Conservation (phyloP, 2,888 invertebrate genomes). For the Erpobdella octoculata region DNA sequence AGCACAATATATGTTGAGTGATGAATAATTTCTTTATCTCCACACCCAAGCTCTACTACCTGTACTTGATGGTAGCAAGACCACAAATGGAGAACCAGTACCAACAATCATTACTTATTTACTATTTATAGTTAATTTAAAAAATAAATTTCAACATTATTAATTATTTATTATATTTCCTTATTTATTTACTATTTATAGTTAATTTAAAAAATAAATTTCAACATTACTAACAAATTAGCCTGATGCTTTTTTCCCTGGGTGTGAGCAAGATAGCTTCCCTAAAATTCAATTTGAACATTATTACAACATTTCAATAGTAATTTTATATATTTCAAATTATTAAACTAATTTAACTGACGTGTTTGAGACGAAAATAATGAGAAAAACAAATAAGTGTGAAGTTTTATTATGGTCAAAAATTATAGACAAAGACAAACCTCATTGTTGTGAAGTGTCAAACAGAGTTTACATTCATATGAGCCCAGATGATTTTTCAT, state of each 20-base stretch:
- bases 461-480: conserved; percentile 95
- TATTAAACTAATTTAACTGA: too few species aligned
- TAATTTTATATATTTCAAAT: too few species aligned
- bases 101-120: too few species aligned
- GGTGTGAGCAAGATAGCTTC: conserved; percentile 95
- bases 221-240: conserved; percentile 61
- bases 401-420: background rate
- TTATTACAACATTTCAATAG: background rate
- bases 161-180: conserved; percentile 89
- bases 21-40: conserved; percentile 21
- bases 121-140: too few species aligned
- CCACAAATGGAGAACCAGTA: background rate
- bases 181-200: too few species aligned
- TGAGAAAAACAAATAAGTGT: background rate
- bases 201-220: background rate
- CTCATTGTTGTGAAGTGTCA: conserved; percentile 94
- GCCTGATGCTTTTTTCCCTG: conserved; percentile 99
- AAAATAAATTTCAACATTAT: conserved; percentile 34
- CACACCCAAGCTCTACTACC: conserved; percentile 27
- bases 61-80: background rate
- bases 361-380: too few species aligned
- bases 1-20: too few species aligned
- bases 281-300: conserved; percentile 55
- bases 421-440: conserved; percentile 35
- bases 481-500: conserved; percentile 98